Base-by-base conservation (phyloP, 2,113 vertebrate species). In the Grammomys surdaster region DNA sequence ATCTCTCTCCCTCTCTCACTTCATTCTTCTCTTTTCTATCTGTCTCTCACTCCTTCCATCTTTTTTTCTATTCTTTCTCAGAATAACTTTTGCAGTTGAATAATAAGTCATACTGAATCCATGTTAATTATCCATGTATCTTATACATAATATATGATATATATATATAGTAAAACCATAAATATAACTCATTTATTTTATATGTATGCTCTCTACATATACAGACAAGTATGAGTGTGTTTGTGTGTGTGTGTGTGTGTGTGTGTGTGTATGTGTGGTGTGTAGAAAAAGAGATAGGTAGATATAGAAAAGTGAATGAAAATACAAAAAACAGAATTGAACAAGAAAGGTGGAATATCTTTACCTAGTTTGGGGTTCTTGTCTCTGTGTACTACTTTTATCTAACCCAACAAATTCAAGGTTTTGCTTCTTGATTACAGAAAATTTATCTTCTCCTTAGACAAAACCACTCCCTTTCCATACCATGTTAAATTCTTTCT, bases 161-260 rank as follows among this genome's bases (percentile, higher is more conserved):
- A 84, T 28, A 43, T 40, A 17, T 3, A 54, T 54, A 54, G 20
- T 88, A 70, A 70, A 19, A 88, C 20, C 19, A 54, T 72, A 70
- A 51, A 40, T 60, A 24, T 40, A 46, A 54, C 3, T 26, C 12
- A 54, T 54, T 54, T 70, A 70, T 70, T 48, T 70, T 70, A n/a
- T n/a, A 72, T 54, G 51, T 36, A 36, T 51, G 2, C 31, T 54
- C 10, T 51, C 8, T n/a, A 70, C 11, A 67, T 63, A 20, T 20
- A 56, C 6, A 54, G 1, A 12, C 20, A 26, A 19, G 3, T 72
- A 2, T 33, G 5, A 33, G 0, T 69, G 13, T 16, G 13, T 36
- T 1, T 69, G 31, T 33, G 2, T 72, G 14, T 36, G 58, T 58
- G 7, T 72, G 17, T n/a, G 19, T n/a, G 19, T 72, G 3, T 73